Base-by-base conservation (phyloP, 2,888 invertebrate genomes). In the Linnaemya vulpina region DNA sequence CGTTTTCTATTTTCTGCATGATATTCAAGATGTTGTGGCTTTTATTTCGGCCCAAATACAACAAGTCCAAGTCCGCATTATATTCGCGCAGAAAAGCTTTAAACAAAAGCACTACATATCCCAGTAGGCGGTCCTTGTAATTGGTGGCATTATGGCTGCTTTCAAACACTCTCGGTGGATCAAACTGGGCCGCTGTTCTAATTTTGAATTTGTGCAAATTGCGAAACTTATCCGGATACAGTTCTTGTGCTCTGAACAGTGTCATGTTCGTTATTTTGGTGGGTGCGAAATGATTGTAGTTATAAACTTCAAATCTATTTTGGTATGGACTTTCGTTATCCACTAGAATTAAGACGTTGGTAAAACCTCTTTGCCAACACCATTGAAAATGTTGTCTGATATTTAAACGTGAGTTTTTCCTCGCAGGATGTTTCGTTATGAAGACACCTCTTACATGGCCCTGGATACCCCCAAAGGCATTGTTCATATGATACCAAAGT, bases 301-400 rank as follows among this genome's bases (percentile, higher is more conserved):
- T 83, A 49, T 86, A 89, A 3, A 88, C 77, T n/a, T 85, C 71
- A 62, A 84, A 87, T 0, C 46, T 11, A 0, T 20, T 20, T 1
- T 46, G 46, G 0, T 30, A 9, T 4, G 7, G 1, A 4, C 30
- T 58, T 17, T 77, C 53, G 43, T 25, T 75, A 11, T 88, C 87
- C 58, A 87, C 78, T 3, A 88, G 49, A 0, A 88, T 86, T 40
- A 89, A n/a, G 0, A 86, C 87, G 67, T 88, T 86, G 0, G 87
- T 86, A 13, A 89, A 88, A 1, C 89, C 89, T 38, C 70, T 86
- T 1, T 76, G 83, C 89, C 89, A 89, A 75, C 89, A 89, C 89
- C 89, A 89, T 40, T 88, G 87, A 68, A 89, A 88, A 17, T 89
- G 89, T 38, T 81, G 84, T 2, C 17, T 9, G 2, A 89, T 51